Percentiles rank a stretch among this genome's conserved stretches.
Conservation (phyloP, 64 coral and sea anemone species). For the Exaiptasia diaphana region DNA sequence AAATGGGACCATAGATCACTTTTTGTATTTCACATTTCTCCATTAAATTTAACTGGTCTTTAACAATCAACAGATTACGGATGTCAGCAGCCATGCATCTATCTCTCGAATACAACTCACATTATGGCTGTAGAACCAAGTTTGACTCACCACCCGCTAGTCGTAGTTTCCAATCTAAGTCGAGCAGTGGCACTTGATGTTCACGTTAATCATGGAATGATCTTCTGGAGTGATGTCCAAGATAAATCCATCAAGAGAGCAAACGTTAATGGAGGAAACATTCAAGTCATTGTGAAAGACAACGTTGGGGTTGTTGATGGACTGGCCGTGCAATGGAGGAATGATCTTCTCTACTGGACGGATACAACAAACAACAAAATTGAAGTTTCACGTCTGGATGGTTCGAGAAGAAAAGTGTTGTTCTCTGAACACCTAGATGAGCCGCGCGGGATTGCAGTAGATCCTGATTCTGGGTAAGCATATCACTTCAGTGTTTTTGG, state of each 20-base stretch:
- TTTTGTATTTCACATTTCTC: not conserved
- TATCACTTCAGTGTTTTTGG: not conserved
- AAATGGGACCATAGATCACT: not conserved
- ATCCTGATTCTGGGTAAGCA: slow-evolving; percentile 63
- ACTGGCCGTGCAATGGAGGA: slow-evolving; percentile 47
- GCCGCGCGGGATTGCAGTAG: slow-evolving; percentile 59
- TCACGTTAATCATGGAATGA: slow-evolving; percentile 39
- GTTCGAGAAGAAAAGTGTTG: slow-evolving; percentile 32
- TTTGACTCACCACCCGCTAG: too few species aligned
- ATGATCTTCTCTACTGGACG: slow-evolving; percentile 64
- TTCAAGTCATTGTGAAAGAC: not conserved
- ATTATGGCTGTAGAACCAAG: slow-evolving; percentile 1
- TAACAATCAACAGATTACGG: not conserved
- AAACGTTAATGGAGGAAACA: slow-evolving; percentile 24
- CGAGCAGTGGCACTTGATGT: slow-evolving; percentile 69
- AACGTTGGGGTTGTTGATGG: slow-evolving; percentile 38
- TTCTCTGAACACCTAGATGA: slow-evolving; percentile 60
- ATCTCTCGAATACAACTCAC: slow-evolving; percentile 16
- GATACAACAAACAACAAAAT: slow-evolving; percentile 63
- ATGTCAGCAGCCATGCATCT: slow-evolving; percentile 45
- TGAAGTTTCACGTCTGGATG: slow-evolving; percentile 60
- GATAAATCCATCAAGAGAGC: slow-evolving; percentile 36
- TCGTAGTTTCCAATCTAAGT: not conserved
- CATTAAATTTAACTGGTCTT: not conserved
- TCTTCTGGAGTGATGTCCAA: slow-evolving; percentile 67